Percentiles rank a stretch among this genome's conserved stretches.
phyloP scores from a whole-genome alignment of 2,797 vertebrate species.

The Percopsis omiscomaycus region DNA sequence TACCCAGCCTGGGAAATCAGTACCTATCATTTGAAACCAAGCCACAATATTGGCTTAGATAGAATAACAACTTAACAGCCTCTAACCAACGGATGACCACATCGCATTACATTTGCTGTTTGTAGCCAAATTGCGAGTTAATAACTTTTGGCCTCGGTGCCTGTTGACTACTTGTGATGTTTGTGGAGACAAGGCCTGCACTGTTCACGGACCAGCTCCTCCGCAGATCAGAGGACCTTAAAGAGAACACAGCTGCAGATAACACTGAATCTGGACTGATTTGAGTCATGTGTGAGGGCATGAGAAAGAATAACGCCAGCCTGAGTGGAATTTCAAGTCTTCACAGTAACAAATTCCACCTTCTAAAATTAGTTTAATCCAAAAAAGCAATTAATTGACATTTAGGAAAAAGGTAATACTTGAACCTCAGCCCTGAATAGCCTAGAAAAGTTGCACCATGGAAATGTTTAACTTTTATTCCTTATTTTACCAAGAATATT shows the following conservation, averaged over 20 bases:
- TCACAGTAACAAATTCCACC: background rate
- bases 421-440: no score
- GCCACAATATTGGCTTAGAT: conserved; percentile 11
- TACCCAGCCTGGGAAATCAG: conserved; percentile 25
- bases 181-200: conserved; percentile 50
- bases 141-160: conserved; percentile 29
- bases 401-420: no score
- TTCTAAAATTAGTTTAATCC: no score
- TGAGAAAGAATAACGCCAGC: background rate
- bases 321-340: conserved; percentile 22
- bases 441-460: no score
- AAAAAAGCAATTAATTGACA: no score
- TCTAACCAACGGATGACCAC: conserved; percentile 4
- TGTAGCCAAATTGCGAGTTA: conserved; percentile 41
- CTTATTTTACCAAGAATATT: no score
- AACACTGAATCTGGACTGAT: conserved; percentile 25
- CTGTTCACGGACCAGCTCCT: conserved; percentile 35
- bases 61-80: conserved; percentile 10
- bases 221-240: conserved; percentile 10
- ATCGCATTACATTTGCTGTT: conserved; percentile 21
- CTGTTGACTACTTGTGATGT: conserved; percentile 44
- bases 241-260: conserved; percentile 50
- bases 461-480: no score
- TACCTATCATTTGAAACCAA: conserved; percentile 29
- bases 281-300: conserved; percentile 39